Base-by-base conservation (phyloP, 2,888 invertebrate species). In the Himalopsyche tibetana region DNA sequence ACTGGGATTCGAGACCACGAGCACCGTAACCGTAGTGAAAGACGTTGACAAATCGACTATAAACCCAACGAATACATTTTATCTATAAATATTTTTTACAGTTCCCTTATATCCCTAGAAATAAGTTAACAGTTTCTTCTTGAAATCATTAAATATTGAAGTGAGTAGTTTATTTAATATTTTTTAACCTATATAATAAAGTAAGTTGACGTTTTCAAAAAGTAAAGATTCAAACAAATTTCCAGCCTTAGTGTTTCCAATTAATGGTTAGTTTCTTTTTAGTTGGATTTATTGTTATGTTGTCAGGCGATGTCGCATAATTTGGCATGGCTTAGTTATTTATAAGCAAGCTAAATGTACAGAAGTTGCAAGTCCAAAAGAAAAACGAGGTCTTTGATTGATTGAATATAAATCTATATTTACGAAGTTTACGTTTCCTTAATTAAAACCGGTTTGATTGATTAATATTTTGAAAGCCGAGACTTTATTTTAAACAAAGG, bases 261-360 rank as follows among this genome's bases (percentile, higher is more conserved):
- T 45, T 12, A n/a, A 80, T 36, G 36, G 28, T 8, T n/a, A 91
- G 88, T 86, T 80, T 40, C 42, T 55, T 17, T 15, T 83, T 19
- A 38, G n/a, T 84, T 63, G 28, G 19, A 19, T 19, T 63, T 63
- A 19, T 63, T 63, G 63, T 63, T 63, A 63, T 19, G 63, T 19
- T 63, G 8, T 19, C 11, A 5, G 9, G 63, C 63, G 9, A 63
- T 63, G 28, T 63, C 28, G 63, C 28, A 63, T 19, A 63, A 63
- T 28, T n/a, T 19, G 19, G 19, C 5, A 63, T 6, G 19, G 28
- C 19, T 63, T 63, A 19, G 28, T 6, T 63, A 19, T 56, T 56
- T 56, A 56, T 63, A 28, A 19, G 19, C 63, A n/a, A 19, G 11
- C 28, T 5, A n/a, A 63, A 28, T 19, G 63, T 19, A 19, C 19